These are phyloP conservation scores for Taeniopygia guttata DNA, from an alignment of 2,797 vertebrate genomes.

Conservation along the genomic window DNA sequence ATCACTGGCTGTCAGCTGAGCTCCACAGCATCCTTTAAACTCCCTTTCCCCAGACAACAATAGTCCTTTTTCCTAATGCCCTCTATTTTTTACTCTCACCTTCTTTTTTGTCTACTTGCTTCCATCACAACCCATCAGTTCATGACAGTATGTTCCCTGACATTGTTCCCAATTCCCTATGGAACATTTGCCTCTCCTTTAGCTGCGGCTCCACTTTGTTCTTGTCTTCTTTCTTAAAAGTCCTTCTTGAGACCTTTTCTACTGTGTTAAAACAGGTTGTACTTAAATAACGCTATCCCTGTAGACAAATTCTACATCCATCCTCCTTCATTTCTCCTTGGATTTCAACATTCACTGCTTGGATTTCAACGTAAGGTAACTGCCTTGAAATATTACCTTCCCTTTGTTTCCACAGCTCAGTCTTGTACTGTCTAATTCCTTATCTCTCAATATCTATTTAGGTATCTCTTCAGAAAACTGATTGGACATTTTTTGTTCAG, in stretches of 20 bases:
- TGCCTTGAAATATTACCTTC: background rate
- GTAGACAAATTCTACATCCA: background rate
- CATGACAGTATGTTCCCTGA: accelerated
- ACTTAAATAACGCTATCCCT: background rate
- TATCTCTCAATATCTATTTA: background rate
- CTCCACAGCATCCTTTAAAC: background rate
- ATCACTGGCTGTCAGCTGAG: background rate
- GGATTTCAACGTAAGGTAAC: background rate
- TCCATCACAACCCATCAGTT: background rate
- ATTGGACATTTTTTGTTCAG: background rate
- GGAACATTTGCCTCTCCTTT: background rate
- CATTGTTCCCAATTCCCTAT: background rate
- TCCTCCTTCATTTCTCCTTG: background rate
- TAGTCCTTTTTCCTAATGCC: background rate
- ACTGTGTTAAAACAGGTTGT: background rate
- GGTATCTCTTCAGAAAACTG: background rate
- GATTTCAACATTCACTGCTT: background rate
- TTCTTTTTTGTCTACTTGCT: background rate
- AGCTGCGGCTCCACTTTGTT: background rate
- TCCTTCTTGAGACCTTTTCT: background rate
- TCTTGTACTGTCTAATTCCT: background rate
- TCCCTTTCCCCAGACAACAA: background rate
- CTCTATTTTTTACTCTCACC: background rate
- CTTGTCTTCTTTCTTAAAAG: background rate
- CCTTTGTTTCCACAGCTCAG: background rate